Base-by-base conservation (phyloP, 2,113 vertebrate species). In the Myiozetetes cayanensis region DNA sequence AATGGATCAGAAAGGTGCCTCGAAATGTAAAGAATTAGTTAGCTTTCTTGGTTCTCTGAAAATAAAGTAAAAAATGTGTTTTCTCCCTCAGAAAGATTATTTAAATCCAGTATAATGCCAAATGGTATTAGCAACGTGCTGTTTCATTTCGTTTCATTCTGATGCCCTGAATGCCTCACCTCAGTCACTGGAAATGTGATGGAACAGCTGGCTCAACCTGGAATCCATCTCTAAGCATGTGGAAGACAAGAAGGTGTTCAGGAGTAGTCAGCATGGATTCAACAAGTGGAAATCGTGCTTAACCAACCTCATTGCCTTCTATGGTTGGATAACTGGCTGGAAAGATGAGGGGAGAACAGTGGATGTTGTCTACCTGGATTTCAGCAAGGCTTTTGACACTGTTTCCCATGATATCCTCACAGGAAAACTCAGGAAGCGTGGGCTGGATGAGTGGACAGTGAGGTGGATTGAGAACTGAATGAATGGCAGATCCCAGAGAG, bases 31-130 rank as follows among this genome's bases (percentile, higher is more conserved):
- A 88, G 92, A 68, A 90, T 88, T 79, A 46, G 13, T 86, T 90
- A 52, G 24, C 44, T 92, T 83, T 77, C 61, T 93, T 65, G 6
- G 15, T 72, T 86, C 73, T 56, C 37, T 78, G 90, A 65, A 89
- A 93, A 49, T 87, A 85, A 93, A 85, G 58, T 39, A 47, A 89
- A 86, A 91, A 85, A 79, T 12, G 14, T 56, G 30, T 61, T 88
- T 23, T 86, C 10, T 86, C 68, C 28, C 28, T 9, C 19, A 61
- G 74, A 87, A 91, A 82, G 31, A 83, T 79, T 76, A 66, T 91
- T 91, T 85, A 85, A 94, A 89, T 91, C 74, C 80, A 70, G 22
- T 77, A 43, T 77, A 88, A 96, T 90, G 55, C 85, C 59, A 90
- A 78, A 85, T 71, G 50, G 59, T 43, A 84, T 90, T 92, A 90